A percentile compares a stretch with the other conserved stretches of the same genome.
phyloP scores from a whole-genome alignment of 2,113 vertebrate species.

The Hucho hucho region DNA sequence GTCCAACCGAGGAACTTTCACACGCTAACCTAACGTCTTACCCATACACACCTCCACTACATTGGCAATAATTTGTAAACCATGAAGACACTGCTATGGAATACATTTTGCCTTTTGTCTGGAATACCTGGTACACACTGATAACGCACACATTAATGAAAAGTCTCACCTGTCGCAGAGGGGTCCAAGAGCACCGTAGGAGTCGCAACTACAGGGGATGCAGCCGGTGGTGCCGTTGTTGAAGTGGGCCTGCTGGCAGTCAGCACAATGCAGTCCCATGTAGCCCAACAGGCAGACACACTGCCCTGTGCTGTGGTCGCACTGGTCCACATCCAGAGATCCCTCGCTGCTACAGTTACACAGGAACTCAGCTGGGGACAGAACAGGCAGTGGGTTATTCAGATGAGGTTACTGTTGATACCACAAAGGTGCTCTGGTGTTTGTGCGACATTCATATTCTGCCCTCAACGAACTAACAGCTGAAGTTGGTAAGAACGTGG shows the following conservation, averaged over 20 bases:
- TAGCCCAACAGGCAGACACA: slow-evolving; percentile 72
- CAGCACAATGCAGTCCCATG: slow-evolving; percentile 71
- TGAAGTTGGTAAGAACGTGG: no score
- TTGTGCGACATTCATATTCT: no score
- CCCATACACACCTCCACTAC: no score
- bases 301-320: slow-evolving; percentile 68
- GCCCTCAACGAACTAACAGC: no score
- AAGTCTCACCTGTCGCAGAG: slow-evolving; percentile 75
- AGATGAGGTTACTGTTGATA: no score
- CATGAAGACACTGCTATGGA: no score
- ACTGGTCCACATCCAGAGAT: slow-evolving; percentile 63
- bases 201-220: slow-evolving; percentile 73
- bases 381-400: neutral
- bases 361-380: slow-evolving; percentile 26
- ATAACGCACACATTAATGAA: neutral
- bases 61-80: no score
- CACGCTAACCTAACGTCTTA: no score
- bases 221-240: slow-evolving; percentile 74
- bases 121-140: neutral
- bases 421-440: no score
- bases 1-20: no score
- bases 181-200: slow-evolving; percentile 64
- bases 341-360: slow-evolving; percentile 78
- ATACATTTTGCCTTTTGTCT: no score
- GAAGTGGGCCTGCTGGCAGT: slow-evolving; percentile 74